phyloP scores from a whole-genome alignment of 1,140 invertebrate species.

The Limonius californicus region DNA sequence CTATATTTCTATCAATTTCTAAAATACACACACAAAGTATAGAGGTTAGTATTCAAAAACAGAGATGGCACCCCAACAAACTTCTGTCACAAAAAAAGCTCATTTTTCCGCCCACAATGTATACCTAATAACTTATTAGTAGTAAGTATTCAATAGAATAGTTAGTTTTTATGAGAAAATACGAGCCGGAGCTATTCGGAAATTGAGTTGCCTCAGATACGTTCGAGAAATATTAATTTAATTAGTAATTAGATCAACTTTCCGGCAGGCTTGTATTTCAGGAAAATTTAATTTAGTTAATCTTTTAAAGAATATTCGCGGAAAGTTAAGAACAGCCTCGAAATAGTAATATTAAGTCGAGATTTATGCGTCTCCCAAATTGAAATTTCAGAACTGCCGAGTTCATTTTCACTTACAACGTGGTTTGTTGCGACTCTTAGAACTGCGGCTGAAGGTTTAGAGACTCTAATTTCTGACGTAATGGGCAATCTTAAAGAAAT shows the following conservation, averaged over 20 bases:
- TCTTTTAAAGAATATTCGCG: neutral
- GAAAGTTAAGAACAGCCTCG: neutral
- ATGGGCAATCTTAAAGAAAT: neutral
- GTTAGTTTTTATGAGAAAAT: too few species aligned
- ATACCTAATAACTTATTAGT: too few species aligned
- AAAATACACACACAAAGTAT: too few species aligned
- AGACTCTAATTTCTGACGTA: neutral
- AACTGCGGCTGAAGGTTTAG: neutral
- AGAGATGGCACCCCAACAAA: too few species aligned
- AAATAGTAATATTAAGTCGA: slow-evolving; percentile 1
- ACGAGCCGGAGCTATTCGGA: too few species aligned
- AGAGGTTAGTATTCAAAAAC: too few species aligned
- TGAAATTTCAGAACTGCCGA: slow-evolving; percentile 1
- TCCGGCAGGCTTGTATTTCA: neutral
- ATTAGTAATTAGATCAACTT: neutral
- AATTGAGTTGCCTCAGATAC: too few species aligned
- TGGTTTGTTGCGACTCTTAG: neutral
- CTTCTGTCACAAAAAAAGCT: too few species aligned
- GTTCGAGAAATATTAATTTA: neutral
- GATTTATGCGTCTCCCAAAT: neutral
- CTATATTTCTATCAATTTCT: too few species aligned
- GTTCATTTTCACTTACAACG: neutral
- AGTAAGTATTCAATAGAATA: too few species aligned
- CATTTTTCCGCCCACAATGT: too few species aligned
- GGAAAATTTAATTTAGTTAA: neutral